Conservation (phyloP, 2,797 vertebrate genomes). For the Gallinago solitaria region DNA sequence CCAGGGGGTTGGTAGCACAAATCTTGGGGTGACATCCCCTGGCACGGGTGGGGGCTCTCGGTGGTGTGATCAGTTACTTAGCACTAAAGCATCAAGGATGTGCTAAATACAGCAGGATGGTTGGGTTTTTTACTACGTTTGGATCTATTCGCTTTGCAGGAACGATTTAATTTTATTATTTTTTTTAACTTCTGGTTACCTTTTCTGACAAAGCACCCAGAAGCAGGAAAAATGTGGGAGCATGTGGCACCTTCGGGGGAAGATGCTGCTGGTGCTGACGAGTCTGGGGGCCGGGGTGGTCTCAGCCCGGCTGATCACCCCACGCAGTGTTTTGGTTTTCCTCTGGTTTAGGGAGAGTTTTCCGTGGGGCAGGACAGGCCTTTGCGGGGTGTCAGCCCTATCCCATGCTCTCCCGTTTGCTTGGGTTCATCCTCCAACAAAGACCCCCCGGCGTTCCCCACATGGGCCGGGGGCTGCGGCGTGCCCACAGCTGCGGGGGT, state of each 20-base stretch:
- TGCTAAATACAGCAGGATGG: neutral
- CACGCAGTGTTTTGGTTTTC: fast-evolving
- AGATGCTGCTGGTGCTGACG: neutral
- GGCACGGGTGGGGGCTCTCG: fast-evolving
- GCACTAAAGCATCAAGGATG: neutral
- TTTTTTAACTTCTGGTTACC: neutral
- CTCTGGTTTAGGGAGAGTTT: neutral
- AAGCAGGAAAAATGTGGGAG: neutral
- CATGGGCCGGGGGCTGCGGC: fast-evolving
- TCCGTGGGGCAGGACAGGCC: fast-evolving
- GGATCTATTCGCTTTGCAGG: neutral
- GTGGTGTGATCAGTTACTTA: fast-evolving
- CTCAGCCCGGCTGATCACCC: neutral
- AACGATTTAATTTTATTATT: fast-evolving
- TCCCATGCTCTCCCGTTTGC: neutral
- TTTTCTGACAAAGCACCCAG: neutral
- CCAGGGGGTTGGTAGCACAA: fast-evolving
- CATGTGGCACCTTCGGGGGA: neutral
- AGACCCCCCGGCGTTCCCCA: neutral
- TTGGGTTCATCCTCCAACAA: neutral
- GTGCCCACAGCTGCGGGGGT: neutral
- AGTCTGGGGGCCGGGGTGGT: neutral
- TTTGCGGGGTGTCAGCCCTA: neutral
- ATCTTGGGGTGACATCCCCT: fast-evolving
- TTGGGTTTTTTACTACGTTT: fast-evolving